Conservation (phyloP, 1,140 invertebrate genomes). For the Paracyclopina nana region DNA sequence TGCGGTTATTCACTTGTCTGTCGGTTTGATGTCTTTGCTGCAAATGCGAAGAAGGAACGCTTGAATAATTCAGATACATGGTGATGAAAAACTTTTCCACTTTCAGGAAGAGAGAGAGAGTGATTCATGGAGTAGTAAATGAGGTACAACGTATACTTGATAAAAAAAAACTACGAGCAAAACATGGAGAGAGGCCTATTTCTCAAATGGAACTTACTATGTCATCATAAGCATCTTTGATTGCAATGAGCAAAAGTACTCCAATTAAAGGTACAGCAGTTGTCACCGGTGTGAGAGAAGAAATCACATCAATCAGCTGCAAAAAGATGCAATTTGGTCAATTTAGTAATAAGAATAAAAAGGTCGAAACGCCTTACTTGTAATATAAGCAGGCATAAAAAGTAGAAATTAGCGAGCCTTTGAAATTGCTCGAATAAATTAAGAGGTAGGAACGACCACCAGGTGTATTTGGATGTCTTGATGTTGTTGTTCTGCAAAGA, state of each 20-base stretch:
- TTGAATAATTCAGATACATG: too few relatives aligned
- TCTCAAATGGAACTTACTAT: slow-evolving; percentile 57
- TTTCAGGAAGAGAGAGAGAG: too few relatives aligned
- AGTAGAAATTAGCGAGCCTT: slow-evolving; percentile 59
- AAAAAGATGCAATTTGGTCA: background rate
- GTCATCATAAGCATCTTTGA: slow-evolving; percentile 98
- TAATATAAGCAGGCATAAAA: slow-evolving; percentile 15
- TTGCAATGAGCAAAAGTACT: slow-evolving; percentile 78
- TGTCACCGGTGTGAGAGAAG: slow-evolving; percentile 87
- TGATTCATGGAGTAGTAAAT: too few relatives aligned
- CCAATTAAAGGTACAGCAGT: slow-evolving; percentile 91
- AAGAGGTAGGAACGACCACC: slow-evolving; percentile 57
- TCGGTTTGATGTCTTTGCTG: slow-evolving; percentile 92
- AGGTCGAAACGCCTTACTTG: slow-evolving; percentile 6
- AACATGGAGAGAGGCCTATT: too few relatives aligned
- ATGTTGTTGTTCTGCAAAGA: slow-evolving; percentile 13
- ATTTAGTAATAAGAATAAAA: slow-evolving; percentile 2
- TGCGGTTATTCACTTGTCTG: slow-evolving; percentile 83
- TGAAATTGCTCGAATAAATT: slow-evolving; percentile 67
- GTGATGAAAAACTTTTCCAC: too few relatives aligned
- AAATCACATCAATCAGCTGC: slow-evolving; percentile 93
- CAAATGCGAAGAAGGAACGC: slow-evolving; percentile 24
- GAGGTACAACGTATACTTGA: too few relatives aligned
- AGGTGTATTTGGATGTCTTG: slow-evolving; percentile 36
- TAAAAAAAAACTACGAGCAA: too few relatives aligned